Evolutionary conservation across 2,797 vertebrate genomes (phyloP), one percentile per base, ranked within the genome.

Genomic region (Myotis pilosus): DNA sequence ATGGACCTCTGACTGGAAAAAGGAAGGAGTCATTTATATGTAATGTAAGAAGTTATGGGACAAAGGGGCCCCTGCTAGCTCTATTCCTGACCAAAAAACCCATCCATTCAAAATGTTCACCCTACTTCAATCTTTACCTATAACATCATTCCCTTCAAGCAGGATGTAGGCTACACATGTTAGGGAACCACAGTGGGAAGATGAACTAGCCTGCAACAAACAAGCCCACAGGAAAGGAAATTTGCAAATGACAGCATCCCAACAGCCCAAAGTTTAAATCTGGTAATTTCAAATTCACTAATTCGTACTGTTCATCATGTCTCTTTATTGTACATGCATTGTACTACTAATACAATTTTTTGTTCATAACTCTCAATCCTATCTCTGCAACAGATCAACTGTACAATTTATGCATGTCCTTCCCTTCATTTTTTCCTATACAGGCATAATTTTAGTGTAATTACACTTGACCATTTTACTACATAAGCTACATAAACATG

Each of bases 381-480:
- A 47, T 53, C 55, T 88, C 25, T 11, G 44, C 19, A 80, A 41
- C 44, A 60, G 74, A 71, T 88, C 38, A 68, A 47, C 49, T 88
- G 16, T 36, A 47, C 17, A 72, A n/a, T 47, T 57, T 68, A 41
- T 53, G 20, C 2, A 66, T 44, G 5, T 25, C 55, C 19, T 57
- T 78, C 51, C 25, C 51, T 88, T 79, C 36, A 51, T 28, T 60
- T 49, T 86, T 82, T 55, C 16, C 76, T 30, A 74, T 20, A 38
- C 44, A 68, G 13, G 86, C 33, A 33, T 36, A 25, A 72, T 84
- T 89, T 93, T 79, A 80, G 71, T 23, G 6, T 80, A 88, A 82
- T n/a, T 33, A 94, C 19, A 69, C 15, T 62, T 83, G 28, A 82
- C 41, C 88, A 92, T 36, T 91, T 95, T 22, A 69, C 47, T 66